A percentile compares a stretch with the other conserved stretches of the same genome.
These are phyloP conservation scores for Gasterosteus nipponicus DNA, from an alignment of 2,113 vertebrate species.

Conservation along the genomic window DNA sequence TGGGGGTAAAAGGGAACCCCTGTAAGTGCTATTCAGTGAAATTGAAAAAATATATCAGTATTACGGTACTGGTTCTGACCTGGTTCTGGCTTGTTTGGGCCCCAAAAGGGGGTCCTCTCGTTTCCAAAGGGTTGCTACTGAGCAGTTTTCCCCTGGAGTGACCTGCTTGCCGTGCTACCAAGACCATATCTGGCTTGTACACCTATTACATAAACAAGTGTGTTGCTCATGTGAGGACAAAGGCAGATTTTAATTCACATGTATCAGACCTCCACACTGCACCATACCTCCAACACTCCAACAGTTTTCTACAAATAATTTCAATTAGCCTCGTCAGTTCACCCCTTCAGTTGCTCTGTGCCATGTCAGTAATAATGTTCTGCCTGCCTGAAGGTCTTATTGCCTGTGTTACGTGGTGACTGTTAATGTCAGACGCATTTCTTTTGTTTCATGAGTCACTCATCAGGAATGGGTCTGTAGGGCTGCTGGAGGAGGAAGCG, in stretches of 20 bases:
- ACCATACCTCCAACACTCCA: neutral
- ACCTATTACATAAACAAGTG: neutral
- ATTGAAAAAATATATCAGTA: too few species aligned
- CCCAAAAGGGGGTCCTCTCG: too few species aligned
- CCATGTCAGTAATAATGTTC: slow-evolving; percentile 48
- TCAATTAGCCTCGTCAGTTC: slow-evolving; percentile 22
- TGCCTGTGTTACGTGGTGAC: slow-evolving; percentile 41
- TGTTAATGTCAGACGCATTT: slow-evolving; percentile 61
- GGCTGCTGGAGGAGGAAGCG: slow-evolving; percentile 25
- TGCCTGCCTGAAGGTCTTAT: slow-evolving; percentile 52
- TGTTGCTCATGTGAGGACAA: slow-evolving; percentile 5
- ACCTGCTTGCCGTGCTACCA: neutral
- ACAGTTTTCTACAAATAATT: slow-evolving; percentile 16
- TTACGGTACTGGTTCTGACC: too few species aligned
- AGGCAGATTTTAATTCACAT: neutral
- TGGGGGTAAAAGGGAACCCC: too few species aligned
- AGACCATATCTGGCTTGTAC: neutral
- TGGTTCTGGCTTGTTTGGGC: too few species aligned
- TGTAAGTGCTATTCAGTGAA: too few species aligned
- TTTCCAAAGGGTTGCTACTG: neutral
- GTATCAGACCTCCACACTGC: neutral
- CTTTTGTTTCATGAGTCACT: slow-evolving; percentile 55
- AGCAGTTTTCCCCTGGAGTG: neutral
- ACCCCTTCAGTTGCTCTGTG: slow-evolving; percentile 52
- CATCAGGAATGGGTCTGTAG: slow-evolving; percentile 58